Evolutionary conservation across 2,113 vertebrate species (phyloP), one percentile per base, ranked within the genome.

Genomic region (Ammodytes dubius): DNA sequence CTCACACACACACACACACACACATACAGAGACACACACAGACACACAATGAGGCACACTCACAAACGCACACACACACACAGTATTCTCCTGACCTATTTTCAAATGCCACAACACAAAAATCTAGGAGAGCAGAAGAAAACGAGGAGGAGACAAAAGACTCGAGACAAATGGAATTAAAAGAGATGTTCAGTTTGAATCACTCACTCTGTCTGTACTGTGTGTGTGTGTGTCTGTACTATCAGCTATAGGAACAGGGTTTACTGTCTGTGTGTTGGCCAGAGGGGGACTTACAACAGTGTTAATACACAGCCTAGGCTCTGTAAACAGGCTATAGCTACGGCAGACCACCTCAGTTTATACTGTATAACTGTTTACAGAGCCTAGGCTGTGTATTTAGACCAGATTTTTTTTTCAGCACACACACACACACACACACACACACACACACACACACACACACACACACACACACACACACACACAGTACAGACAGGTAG

Each of bases 1-100:
- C 47, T 59, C 67, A 54, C 19, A 65, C 49, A 52, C 46, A 52
- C 43, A 13, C 47, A 50, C 43, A 19, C 52, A 58, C 17, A 35
- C 54, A 58, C 69, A 47, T 43, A 27, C 70, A 73, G 56, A 74
- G 11, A 64, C 17, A 46, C 63, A 45, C 47, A 27, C 27, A 1
- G 27, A 27, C 27, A 27, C 27, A 27, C 27, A 27, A 27, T 27
- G 27, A 27, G 27, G 27, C 27, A 61, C 70, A 59, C 70, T 19
- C 77, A 56, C 17, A 63, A 6, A 47, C 15, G 17, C 59, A 79
- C 46, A 65, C 59, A 50, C 81, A 42, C 82, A 27, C 74, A 69
- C 64, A 53, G 1, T 59, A 50, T 68, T 61, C 50, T 27, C 27
- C 27, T 86, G 84, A 87, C 84, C 88, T 79, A 87, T 80, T 87